Conservation (phyloP, 2,797 vertebrate genomes). For the Phalanger gymnotis region DNA sequence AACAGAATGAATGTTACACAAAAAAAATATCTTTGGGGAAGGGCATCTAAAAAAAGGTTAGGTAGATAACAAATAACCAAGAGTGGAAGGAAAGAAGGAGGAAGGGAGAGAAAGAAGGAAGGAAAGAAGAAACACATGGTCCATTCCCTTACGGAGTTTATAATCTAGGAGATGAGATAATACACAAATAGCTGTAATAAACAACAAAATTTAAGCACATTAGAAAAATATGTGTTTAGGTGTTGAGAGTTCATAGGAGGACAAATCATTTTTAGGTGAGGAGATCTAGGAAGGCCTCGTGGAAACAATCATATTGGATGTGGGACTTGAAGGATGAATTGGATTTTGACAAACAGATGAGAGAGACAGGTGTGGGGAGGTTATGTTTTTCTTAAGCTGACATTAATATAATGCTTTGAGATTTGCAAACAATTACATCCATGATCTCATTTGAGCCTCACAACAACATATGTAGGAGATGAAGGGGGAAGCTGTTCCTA, state of each 20-base stretch:
- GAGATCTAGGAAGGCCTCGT: neutral
- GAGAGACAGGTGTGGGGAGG: neutral
- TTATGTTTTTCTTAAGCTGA: neutral
- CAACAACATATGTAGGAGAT: neutral
- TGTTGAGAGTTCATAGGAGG: neutral
- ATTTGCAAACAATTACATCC: neutral
- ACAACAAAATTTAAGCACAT: neutral
- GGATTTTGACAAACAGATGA: neutral
- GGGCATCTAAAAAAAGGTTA: conserved; percentile 28
- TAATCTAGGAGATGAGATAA: neutral
- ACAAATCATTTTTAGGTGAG: neutral
- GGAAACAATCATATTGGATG: neutral
- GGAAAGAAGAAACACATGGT: no score
- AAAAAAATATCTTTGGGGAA: conserved; percentile 50
- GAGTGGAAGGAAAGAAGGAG: neutral
- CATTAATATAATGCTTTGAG: neutral
- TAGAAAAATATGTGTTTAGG: neutral
- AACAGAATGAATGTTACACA: conserved; percentile 68
- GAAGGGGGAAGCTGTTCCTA: neutral
- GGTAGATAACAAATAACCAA: conserved; percentile 31
- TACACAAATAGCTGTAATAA: neutral
- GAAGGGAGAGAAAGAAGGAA: neutral
- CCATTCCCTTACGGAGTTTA: neutral
- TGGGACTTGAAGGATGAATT: neutral
- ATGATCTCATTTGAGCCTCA: neutral